Conservation (phyloP, 2,797 vertebrate species). For the Bufotes viridis region DNA sequence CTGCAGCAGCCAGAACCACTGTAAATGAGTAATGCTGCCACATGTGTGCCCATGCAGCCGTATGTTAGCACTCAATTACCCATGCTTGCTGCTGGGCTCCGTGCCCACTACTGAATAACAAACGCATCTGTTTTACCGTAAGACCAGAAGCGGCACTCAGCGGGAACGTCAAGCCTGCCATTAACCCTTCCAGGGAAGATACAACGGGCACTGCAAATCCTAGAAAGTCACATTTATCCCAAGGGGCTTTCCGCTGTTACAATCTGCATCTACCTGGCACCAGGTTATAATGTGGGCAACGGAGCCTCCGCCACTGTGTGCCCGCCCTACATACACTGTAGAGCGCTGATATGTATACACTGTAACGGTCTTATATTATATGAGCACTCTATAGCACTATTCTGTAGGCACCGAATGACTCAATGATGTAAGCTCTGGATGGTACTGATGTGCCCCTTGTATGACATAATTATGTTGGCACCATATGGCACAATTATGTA, state of each 20-base stretch:
- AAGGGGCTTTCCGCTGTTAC: not conserved
- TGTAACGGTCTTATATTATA: not conserved
- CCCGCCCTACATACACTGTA: not conserved
- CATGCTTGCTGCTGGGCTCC: constrained; percentile 38
- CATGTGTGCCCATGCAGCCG: constrained; percentile 44
- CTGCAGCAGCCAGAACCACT: not conserved
- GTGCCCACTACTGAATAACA: constrained; percentile 51
- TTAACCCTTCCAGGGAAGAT: constrained; percentile 34
- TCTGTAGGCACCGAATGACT: not conserved
- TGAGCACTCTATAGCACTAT: not conserved
- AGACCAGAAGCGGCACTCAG: constrained; percentile 30
- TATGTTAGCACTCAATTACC: constrained; percentile 47
- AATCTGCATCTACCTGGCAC: not conserved
- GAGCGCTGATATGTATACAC: not conserved
- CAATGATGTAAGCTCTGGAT: not conserved
- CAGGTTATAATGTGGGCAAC: too few species aligned
- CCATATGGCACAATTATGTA: not conserved
- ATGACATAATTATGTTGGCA: not conserved
- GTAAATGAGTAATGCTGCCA: constrained; percentile 32
- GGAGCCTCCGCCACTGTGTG: too few species aligned
- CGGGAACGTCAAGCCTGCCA: not conserved
- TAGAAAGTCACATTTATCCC: not conserved
- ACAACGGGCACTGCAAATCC: not conserved
- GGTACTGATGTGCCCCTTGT: not conserved
- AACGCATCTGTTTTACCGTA: constrained; percentile 47